These are phyloP conservation scores for Drosophila pallidifrons DNA, from an alignment of 1,140 invertebrate genomes.

Conservation along the genomic window DNA sequence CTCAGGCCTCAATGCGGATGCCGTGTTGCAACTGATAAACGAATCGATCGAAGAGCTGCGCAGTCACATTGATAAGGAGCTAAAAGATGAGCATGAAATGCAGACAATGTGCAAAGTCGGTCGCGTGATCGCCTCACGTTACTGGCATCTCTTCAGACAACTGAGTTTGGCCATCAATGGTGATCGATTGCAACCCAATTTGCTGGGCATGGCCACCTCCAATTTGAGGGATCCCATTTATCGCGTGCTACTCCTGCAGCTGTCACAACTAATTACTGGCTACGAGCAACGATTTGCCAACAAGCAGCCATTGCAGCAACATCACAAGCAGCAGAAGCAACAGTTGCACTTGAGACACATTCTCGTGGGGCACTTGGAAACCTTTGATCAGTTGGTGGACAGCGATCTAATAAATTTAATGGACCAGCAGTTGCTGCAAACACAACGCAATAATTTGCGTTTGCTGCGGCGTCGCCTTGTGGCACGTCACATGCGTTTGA, in stretches of 20 bases:
- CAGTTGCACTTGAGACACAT: not conserved
- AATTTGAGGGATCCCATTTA: constrained; percentile 71
- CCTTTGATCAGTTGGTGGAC: constrained; percentile 50
- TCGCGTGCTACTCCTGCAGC: constrained; percentile 34
- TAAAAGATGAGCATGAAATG: not conserved
- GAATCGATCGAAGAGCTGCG: constrained; percentile 28
- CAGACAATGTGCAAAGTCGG: constrained; percentile 3
- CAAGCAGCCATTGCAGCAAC: too few relatives aligned
- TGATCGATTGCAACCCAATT: constrained; percentile 23
- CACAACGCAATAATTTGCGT: constrained; percentile 66
- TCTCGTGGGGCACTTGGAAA: constrained; percentile 35
- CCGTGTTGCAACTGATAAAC: constrained; percentile 35
- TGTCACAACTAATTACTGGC: constrained; percentile 29
- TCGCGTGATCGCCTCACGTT: constrained; percentile 35
- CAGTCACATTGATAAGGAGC: constrained; percentile 30
- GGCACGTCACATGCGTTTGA: constrained; percentile 87
- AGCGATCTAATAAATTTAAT: constrained; percentile 68
- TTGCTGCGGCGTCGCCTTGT: constrained; percentile 61
- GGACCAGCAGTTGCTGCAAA: constrained; percentile 68
- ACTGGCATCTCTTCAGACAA: constrained; percentile 40
- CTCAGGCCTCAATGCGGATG: constrained; percentile 20
- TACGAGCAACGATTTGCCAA: not conserved
- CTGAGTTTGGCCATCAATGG: constrained; percentile 53
- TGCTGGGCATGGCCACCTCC: constrained; percentile 51
- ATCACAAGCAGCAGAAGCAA: not conserved